Evolutionary conservation across 30 jellyfish, hydroid and myxozoan species (phyloP).

Genomic region (Cassiopea andromeda): DNA sequence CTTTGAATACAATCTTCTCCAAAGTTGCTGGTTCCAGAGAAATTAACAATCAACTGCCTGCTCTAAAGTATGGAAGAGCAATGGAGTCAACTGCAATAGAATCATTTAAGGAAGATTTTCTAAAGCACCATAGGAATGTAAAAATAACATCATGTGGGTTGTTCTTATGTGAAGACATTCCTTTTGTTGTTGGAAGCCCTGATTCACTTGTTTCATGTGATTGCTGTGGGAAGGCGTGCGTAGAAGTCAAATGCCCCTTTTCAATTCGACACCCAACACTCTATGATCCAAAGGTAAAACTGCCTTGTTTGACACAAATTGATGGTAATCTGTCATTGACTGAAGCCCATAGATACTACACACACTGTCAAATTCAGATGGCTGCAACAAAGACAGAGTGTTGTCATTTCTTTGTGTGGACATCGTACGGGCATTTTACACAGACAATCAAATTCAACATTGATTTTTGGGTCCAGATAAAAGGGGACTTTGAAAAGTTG

Average conservation of each 20-base stretch:
- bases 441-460: constrained; percentile 13
- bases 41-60: constrained; percentile 9
- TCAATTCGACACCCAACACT: constrained; percentile 1
- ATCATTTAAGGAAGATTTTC: constrained; percentile 11
- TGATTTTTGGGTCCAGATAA: constrained; percentile 17
- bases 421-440: constrained; percentile 16
- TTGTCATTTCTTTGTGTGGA: constrained; percentile 1
- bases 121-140: constrained; percentile 21
- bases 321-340: neutral
- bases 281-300: constrained; percentile 3
- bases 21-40: constrained; percentile 30
- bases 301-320: constrained; percentile 13
- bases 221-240: constrained; percentile 38
- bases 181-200: constrained; percentile 53
- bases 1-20: neutral
- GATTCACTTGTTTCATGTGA: constrained; percentile 30
- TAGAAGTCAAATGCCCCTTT: too few relatives aligned
- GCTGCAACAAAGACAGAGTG: constrained; percentile 34
- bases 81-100: constrained; percentile 43
- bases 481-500: neutral
- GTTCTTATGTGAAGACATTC: constrained; percentile 21
- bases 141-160: constrained; percentile 20
- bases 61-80: constrained; percentile 69
- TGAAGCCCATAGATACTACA: constrained; percentile 25
- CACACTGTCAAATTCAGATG: constrained; percentile 70